Conservation (phyloP, 2,113 vertebrate species). For the Cnemophilus loriae region DNA sequence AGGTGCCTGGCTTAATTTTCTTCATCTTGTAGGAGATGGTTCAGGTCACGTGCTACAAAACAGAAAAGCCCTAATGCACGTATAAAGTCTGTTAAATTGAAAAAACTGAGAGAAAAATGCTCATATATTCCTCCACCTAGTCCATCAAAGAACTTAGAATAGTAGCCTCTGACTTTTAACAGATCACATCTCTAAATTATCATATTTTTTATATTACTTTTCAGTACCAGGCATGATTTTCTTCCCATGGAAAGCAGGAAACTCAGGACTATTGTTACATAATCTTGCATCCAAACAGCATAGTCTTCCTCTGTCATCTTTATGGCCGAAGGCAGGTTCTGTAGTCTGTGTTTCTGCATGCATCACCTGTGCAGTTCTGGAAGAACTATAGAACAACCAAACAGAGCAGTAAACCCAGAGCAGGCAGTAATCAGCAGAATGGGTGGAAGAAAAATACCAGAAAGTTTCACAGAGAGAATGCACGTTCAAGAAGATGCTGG, state of each 20-base stretch:
- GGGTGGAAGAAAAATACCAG: background rate
- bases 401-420: background rate
- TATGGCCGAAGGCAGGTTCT: fast-evolving
- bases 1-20: background rate
- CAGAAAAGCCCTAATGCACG: background rate
- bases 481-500: background rate
- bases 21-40: background rate
- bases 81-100: background rate
- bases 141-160: background rate
- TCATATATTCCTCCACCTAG: background rate
- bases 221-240: background rate
- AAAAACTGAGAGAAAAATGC: background rate
- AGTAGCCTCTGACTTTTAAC: background rate
- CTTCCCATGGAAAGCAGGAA: background rate
- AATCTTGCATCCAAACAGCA: background rate
- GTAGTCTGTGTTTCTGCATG: background rate
- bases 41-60: background rate
- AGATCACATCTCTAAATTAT: background rate
- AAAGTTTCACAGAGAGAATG: background rate
- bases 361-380: background rate
- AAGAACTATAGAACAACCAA: background rate
- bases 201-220: background rate
- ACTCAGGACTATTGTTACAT: background rate
- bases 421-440: background rate
- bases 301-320: background rate